A percentile compares a stretch with the other conserved stretches of the same genome.
These are phyloP conservation scores for Heliconius ismenius DNA, from an alignment of 2,888 invertebrate species.

Conservation along the genomic window DNA sequence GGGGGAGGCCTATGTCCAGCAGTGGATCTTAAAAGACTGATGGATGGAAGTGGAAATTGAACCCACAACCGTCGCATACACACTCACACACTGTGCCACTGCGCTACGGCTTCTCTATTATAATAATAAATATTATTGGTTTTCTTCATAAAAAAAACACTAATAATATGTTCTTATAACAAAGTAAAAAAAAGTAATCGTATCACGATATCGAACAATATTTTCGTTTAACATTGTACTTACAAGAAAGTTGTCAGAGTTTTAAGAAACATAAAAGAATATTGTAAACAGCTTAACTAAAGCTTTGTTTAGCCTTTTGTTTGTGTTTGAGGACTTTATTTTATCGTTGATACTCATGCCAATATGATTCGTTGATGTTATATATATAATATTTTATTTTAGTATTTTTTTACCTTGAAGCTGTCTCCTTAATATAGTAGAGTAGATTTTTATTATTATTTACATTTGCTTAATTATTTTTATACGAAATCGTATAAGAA, in stretches of 20 bases:
- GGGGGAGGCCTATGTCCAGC: no score
- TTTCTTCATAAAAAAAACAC: neutral
- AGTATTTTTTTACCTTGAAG: neutral
- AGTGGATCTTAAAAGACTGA: no score
- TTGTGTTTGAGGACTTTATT: constrained; percentile 18
- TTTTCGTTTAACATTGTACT: constrained; percentile 21
- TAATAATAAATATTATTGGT: no score
- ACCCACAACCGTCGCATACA: no score
- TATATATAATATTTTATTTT: neutral
- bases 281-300: constrained; percentile 26
- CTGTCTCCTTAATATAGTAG: no score
- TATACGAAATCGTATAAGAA: no score
- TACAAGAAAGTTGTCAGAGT: constrained; percentile 17
- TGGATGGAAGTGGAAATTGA: no score
- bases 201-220: constrained; percentile 12
- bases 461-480: no score
- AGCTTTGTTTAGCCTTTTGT: constrained; percentile 23
- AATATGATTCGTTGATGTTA: neutral
- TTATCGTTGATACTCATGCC: constrained; percentile 1
- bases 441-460: no score
- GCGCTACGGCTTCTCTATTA: no score
- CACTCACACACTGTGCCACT: no score
- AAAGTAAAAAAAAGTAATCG: constrained; percentile 10
- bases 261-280: constrained; percentile 22
- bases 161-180: neutral